Conservation (phyloP, 2,888 invertebrate genomes). For the Catonia carolina region DNA sequence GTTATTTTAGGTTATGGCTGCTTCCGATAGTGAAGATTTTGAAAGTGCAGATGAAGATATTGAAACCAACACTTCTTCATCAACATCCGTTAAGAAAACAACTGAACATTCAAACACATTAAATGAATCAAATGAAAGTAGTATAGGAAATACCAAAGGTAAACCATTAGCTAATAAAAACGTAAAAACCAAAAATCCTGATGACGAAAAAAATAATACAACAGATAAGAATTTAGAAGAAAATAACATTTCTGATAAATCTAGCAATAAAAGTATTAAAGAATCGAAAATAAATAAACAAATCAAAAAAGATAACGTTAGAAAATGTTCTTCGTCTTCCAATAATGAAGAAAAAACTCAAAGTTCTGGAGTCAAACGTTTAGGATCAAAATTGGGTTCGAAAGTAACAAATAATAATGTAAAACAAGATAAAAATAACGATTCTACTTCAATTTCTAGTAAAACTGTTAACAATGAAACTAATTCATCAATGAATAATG, state of each 20-base stretch:
- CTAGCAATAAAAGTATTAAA: not conserved
- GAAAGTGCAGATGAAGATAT: conserved; percentile 70
- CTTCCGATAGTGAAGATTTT: conserved; percentile 68
- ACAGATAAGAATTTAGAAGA: conserved; percentile 33
- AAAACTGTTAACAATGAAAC: not conserved
- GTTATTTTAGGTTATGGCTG: conserved; percentile 57
- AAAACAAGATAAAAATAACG: not conserved
- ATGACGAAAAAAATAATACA: no score
- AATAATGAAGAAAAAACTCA: not conserved
- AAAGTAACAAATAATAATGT: not conserved
- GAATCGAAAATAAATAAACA: not conserved
- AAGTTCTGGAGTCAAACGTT: not conserved
- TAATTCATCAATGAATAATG: not conserved
- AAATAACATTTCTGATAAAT: conserved; percentile 32
- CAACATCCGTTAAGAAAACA: not conserved
- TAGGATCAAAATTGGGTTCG: conserved; percentile 11
- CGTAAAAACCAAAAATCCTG: no score
- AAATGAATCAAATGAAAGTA: not conserved
- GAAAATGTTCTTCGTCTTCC: not conserved
- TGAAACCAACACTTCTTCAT: conserved; percentile 36
- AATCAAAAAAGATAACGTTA: conserved; percentile 34
- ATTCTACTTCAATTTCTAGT: not conserved
- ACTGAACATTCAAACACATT: not conserved
- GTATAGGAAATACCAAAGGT: no score
- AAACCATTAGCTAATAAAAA: no score